phyloP scores from a whole-genome alignment of 2,888 invertebrate species.

The Agapostemon virescens region DNA sequence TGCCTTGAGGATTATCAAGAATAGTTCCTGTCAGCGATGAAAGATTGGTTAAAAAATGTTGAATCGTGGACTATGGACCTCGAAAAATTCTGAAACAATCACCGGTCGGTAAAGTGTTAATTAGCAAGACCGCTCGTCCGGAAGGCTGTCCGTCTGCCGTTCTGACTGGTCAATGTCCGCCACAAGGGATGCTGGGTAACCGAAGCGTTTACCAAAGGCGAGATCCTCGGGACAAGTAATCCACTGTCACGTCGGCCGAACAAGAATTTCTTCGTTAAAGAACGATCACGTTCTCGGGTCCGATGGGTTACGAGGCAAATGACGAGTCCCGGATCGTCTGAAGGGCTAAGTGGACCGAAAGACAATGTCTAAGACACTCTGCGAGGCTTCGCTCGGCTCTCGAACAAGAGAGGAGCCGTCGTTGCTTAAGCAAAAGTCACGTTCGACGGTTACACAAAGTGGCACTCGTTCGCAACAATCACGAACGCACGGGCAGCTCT shows the following conservation, averaged over 20 bases:
- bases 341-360: constrained; percentile 47
- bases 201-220: neutral
- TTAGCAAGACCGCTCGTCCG: neutral
- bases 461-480: constrained; percentile 66
- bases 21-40: too few species aligned
- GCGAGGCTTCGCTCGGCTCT: constrained; percentile 32
- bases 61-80: too few species aligned
- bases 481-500: constrained; percentile 50
- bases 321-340: constrained; percentile 15
- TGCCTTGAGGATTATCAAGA: too few species aligned
- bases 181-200: neutral
- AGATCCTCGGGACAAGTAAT: neutral
- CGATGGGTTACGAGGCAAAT: constrained; percentile 37
- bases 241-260: neutral
- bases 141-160: neutral
- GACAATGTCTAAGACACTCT: constrained; percentile 51
- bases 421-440: constrained; percentile 63
- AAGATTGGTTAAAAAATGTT: too few species aligned
- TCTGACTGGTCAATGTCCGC: neutral
- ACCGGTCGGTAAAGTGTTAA: too few species aligned
- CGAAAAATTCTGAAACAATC: too few species aligned
- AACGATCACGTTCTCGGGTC: constrained; percentile 36
- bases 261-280: constrained; percentile 31
- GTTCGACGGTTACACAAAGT: constrained; percentile 64
- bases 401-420: constrained; percentile 33